Conservation (phyloP, 2,888 invertebrate species). For the Cerastis leucographa region DNA sequence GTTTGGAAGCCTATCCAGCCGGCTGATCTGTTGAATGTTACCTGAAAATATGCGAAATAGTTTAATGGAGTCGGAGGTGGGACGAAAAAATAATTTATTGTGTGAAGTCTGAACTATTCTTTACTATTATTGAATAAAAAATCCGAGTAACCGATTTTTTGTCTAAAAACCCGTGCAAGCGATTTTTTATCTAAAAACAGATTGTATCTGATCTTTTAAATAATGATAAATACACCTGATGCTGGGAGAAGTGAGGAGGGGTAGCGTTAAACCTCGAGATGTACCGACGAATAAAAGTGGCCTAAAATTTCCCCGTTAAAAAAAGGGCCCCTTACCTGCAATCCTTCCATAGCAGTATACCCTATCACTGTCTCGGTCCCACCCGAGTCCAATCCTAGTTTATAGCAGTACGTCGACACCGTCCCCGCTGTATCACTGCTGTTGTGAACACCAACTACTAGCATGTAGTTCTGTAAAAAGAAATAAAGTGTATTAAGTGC, state of each 20-base stretch:
- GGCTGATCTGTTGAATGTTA: conserved; percentile 87
- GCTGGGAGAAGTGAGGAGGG: no score
- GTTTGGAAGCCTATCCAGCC: conserved; percentile 86
- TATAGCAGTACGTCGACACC: conserved; percentile 86
- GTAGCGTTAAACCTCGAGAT: no score
- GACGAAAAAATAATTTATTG: no score
- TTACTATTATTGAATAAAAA: no score
- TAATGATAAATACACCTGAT: no score
- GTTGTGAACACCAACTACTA: conserved; percentile 81
- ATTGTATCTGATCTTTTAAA: no score
- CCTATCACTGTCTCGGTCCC: conserved; percentile 86
- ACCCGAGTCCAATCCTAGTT: conserved; percentile 85
- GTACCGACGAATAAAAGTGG: no score
- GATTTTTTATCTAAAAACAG: no score
- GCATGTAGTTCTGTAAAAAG: conserved; percentile 86
- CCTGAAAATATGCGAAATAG: conserved; percentile 73
- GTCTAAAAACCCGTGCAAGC: no score
- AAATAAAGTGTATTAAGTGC: neutral
- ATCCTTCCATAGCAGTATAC: conserved; percentile 89
- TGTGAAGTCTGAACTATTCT: no score
- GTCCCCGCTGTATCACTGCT: conserved; percentile 77
- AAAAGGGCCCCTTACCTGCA: conserved; percentile 74
- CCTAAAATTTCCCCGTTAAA: no score
- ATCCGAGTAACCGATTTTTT: no score
- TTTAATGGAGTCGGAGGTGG: neutral